Percentiles rank a stretch among this genome's conserved stretches.
These are phyloP conservation scores for Agelaius phoeniceus DNA, from an alignment of 2,113 vertebrate species.

Conservation along the genomic window DNA sequence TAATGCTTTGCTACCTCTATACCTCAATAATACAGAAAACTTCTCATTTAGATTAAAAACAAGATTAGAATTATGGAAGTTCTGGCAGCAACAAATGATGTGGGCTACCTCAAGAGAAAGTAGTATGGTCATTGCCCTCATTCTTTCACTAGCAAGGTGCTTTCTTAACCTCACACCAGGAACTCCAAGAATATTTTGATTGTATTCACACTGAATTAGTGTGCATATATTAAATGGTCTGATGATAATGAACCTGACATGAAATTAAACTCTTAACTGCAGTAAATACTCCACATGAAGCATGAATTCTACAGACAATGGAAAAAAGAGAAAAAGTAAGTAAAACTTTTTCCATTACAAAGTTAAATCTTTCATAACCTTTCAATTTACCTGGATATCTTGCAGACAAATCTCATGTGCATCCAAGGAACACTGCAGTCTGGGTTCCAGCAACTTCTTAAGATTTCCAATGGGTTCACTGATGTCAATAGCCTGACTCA, in stretches of 20 bases:
- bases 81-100: neutral
- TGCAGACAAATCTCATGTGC: constrained; percentile 95
- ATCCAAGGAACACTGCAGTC: constrained; percentile 92
- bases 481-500: constrained; percentile 98
- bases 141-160: neutral
- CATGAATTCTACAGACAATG: neutral
- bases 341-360: neutral
- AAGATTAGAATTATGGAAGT: neutral
- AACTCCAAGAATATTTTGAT: neutral
- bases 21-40: neutral
- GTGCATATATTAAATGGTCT: neutral
- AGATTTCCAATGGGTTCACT: constrained; percentile 96
- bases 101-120: neutral
- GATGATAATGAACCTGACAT: neutral
- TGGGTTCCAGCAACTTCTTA: constrained; percentile 94
- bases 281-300: neutral
- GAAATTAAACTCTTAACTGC: neutral
- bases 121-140: rapidly evolving
- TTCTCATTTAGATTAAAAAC: neutral
- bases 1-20: neutral
- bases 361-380: neutral
- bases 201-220: neutral
- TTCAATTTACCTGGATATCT: constrained; percentile 89
- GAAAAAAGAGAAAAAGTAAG: neutral
- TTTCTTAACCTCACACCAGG: neutral